Percentiles rank a stretch among this genome's conserved stretches.
These are phyloP conservation scores for Lottia gigantea DNA, from an alignment of 2,888 invertebrate species.

Conservation along the genomic window DNA sequence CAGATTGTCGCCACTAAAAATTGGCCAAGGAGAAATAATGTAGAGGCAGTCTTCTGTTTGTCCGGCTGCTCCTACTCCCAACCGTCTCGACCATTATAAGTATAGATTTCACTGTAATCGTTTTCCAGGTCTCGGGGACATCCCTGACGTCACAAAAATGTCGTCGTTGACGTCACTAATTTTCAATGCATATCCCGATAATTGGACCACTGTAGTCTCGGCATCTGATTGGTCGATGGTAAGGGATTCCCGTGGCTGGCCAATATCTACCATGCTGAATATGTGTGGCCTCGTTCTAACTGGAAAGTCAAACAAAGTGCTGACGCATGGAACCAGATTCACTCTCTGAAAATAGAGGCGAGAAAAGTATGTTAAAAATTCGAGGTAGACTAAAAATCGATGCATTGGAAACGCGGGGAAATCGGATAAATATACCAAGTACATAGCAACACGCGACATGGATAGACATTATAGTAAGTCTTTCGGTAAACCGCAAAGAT, in stretches of 20 bases:
- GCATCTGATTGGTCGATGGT: conserved; percentile 33
- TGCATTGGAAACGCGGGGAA: conserved; percentile 10
- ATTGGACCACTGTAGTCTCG: conserved; percentile 34
- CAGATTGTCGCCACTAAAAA: conserved; percentile 23
- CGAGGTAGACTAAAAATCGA: conserved; percentile 19
- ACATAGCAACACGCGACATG: too few species aligned
- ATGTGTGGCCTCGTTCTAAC: conserved; percentile 21
- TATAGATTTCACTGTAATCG: conserved; percentile 45
- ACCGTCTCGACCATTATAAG: conserved; percentile 36
- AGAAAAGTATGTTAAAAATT: conserved; percentile 17
- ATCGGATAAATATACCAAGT: conserved; percentile 13
- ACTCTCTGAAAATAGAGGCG: conserved; percentile 29
- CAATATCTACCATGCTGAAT: conserved; percentile 21
- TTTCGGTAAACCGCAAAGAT: too few species aligned
- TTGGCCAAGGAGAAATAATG: conserved; percentile 15
- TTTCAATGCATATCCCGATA: conserved; percentile 44
- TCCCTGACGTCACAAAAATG: conserved; percentile 43
- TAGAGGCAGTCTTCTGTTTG: conserved; percentile 20
- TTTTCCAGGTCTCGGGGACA: conserved; percentile 39
- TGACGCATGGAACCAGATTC: conserved; percentile 31
- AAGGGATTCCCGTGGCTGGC: conserved; percentile 33
- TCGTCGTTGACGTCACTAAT: conserved; percentile 42
- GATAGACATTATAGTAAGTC: too few species aligned
- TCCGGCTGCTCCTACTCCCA: conserved; percentile 22
- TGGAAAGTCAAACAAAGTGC: conserved; percentile 26